These are phyloP conservation scores for Clinocottus analis DNA, from an alignment of 2,113 vertebrate species.

Conservation along the genomic window DNA sequence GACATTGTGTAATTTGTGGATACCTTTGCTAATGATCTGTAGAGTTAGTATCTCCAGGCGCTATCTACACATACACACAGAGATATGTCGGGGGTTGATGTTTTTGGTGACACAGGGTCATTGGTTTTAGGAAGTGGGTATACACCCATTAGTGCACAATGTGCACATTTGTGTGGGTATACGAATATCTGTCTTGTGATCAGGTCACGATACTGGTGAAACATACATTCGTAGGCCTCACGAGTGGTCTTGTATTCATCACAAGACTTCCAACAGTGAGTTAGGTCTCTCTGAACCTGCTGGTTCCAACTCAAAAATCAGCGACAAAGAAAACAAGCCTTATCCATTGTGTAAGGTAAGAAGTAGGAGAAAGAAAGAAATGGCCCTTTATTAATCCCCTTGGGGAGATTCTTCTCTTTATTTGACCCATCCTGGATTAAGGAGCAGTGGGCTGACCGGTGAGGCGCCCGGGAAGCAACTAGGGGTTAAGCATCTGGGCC, in stretches of 20 bases:
- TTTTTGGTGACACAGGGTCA: background rate
- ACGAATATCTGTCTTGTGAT: slow-evolving; percentile 57
- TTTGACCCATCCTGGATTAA: no score
- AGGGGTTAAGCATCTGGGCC: background rate
- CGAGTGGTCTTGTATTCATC: background rate
- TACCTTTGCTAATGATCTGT: background rate
- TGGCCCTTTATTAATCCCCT: no score
- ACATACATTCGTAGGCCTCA: slow-evolving; percentile 1
- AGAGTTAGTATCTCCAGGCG: background rate
- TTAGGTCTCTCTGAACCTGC: background rate
- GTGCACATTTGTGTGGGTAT: background rate
- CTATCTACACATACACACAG: background rate
- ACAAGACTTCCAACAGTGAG: background rate
- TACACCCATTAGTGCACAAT: background rate
- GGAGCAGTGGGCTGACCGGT: no score
- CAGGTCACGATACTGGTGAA: slow-evolving; percentile 1
- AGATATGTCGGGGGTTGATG: background rate
- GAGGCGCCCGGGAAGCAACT: no score
- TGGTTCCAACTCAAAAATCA: background rate
- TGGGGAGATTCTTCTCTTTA: no score
- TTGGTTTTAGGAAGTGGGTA: slow-evolving; percentile 54
- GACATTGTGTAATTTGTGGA: no score
- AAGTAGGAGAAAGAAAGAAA: no score
- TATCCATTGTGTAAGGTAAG: background rate
- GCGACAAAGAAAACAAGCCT: background rate